Evolutionary conservation across 2,113 vertebrate genomes (phyloP).

Genomic region (Gallinago paraguaiae): DNA sequence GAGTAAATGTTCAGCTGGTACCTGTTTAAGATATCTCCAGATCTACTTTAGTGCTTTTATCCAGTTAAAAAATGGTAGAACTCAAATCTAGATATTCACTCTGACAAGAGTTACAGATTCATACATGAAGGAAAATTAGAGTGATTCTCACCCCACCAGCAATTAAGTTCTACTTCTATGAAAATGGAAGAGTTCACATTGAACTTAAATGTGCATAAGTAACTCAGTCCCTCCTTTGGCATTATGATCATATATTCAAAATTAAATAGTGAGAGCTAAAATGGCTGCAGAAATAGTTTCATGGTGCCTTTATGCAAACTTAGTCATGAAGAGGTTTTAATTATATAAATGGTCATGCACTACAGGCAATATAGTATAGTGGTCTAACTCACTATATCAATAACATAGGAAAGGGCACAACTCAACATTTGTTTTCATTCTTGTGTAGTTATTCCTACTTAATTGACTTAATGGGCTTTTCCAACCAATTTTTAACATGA

Average conservation of each 20-base stretch:
- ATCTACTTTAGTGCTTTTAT: background rate
- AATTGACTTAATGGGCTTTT: background rate
- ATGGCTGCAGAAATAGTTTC: background rate
- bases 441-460: background rate
- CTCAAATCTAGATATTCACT: background rate
- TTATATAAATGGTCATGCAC: background rate
- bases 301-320: background rate
- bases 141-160: background rate
- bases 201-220: background rate
- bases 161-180: background rate
- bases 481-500: background rate
- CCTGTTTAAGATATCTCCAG: background rate
- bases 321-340: background rate
- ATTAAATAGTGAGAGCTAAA: background rate
- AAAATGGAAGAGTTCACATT: background rate
- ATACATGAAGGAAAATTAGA: background rate
- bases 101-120: background rate
- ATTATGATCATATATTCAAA: background rate
- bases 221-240: fast-evolving
- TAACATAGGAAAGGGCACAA: background rate
- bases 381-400: background rate
- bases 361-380: background rate
- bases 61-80: background rate
- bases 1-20: background rate
- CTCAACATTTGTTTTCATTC: background rate